Conservation (phyloP, 2,888 invertebrate species). For the Coelopa pilipes region DNA sequence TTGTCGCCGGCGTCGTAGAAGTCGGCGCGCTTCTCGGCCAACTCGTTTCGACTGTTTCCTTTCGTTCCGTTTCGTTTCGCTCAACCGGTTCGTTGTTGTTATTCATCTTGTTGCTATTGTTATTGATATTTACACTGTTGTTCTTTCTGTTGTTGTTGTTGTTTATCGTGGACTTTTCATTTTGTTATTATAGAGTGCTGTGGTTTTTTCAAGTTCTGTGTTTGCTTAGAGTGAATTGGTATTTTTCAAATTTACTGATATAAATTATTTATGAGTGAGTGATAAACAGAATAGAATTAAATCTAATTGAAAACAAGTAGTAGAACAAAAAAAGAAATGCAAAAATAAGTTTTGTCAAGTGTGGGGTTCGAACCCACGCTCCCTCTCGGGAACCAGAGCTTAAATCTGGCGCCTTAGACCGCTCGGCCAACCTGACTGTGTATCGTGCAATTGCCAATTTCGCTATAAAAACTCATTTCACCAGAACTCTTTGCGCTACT, state of each 20-base stretch:
- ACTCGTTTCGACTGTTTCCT: conserved; percentile 15
- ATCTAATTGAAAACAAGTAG: conserved; percentile 31
- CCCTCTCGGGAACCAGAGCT: conserved; percentile 84
- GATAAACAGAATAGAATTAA: conserved; percentile 16
- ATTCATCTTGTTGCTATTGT: background rate
- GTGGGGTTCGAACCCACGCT: conserved; percentile 88
- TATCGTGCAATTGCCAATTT: background rate
- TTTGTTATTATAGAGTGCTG: no score
- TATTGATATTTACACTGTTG: no score
- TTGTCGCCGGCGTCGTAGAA: no score
- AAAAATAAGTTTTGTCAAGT: conserved; percentile 69
- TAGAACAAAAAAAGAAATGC: conserved; percentile 23
- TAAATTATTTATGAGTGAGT: background rate
- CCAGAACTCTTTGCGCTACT: no score
- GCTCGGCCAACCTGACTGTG: conserved; percentile 80
- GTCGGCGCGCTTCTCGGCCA: conserved; percentile 10
- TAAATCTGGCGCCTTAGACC: conserved; percentile 87
- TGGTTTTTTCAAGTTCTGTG: no score
- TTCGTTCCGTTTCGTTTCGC: background rate
- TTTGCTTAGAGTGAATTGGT: no score
- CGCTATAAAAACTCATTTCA: background rate
- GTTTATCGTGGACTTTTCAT: no score
- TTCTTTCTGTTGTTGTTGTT: no score
- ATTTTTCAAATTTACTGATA: no score
- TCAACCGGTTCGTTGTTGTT: conserved; percentile 21